Base-by-base conservation (phyloP, 2,797 vertebrate species). In the Carcharodon carcharias region DNA sequence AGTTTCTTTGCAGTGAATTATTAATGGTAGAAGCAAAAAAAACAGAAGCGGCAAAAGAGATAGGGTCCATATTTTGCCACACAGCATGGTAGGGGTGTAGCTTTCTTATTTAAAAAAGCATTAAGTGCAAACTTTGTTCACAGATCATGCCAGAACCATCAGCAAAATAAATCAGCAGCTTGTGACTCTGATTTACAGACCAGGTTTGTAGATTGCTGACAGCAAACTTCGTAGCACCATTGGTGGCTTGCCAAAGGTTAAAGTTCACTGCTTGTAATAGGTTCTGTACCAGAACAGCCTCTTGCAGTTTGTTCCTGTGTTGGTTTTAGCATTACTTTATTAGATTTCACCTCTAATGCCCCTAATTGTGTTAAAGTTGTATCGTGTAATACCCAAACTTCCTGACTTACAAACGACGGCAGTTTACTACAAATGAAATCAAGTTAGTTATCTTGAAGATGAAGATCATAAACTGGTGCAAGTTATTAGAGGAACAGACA, bases 101-200 rank as follows among this genome's bases (percentile, higher is more conserved):
- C 5, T n/a, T 45, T 31, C 40, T 73, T 73, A 95, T 95, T 95
- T 73, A 58, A 97, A 97, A 97, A 91, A 96, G 96, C 96, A 88
- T 73, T 6, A 82, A 96, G 96, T 96, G 96, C 96, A 96, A 97
- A 97, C 97, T 97, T 96, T 96, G 96, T 96, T 96, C 97, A 71
- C 88, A 80, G 82, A 96, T 96, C 96, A 94, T 80, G 92, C 93
- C 96, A 91, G 91, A 96, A 96, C 82, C 82, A 80, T 21, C 94
- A 56, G 65, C 28, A 96, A 95, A 96, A 96, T 96, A 96, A 96
- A 96, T 96, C 87, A 97, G 77, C 93, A 96, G 93, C 96, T 95
- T 96, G 97, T 97, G 97, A 97, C 96, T 97, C 95, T 96, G 67
- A 92, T 97, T 96, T 97, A 96, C 96, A 96, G 96, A 88, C 91